These are phyloP conservation scores for Anarhynchus alexandrinus DNA, from an alignment of 2,113 vertebrate genomes.

Conservation along the genomic window DNA sequence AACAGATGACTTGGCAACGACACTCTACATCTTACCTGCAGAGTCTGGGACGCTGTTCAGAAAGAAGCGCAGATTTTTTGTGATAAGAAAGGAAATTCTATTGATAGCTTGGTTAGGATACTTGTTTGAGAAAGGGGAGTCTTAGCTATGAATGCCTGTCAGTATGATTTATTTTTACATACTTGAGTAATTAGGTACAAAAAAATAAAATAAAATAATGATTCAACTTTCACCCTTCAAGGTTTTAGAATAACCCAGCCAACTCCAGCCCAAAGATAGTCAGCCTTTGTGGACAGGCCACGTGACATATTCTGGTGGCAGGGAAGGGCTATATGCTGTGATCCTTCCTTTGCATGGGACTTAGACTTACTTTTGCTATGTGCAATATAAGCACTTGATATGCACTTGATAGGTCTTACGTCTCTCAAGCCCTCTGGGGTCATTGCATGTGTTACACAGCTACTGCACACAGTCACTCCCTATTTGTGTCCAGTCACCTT, in stretches of 20 bases:
- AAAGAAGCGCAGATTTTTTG: background rate
- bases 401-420: background rate
- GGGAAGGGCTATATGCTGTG: background rate
- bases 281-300: background rate
- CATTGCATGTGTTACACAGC: background rate
- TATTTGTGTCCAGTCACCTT: background rate
- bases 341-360: background rate
- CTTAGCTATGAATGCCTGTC: background rate
- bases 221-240: background rate
- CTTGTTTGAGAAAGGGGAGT: background rate
- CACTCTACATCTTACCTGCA: background rate
- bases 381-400: background rate
- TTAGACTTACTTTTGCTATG: background rate
- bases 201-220: background rate
- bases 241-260: background rate
- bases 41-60: background rate
- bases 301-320: background rate
- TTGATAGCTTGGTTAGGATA: background rate
- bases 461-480: background rate
- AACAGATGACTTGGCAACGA: background rate
- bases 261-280: background rate
- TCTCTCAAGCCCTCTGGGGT: background rate
- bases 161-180: background rate
- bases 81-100: background rate
- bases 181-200: background rate